Evolutionary conservation across 2,888 invertebrate species (phyloP), one percentile per base, ranked within the genome.

Genomic region (Himalopsyche tibetana): DNA sequence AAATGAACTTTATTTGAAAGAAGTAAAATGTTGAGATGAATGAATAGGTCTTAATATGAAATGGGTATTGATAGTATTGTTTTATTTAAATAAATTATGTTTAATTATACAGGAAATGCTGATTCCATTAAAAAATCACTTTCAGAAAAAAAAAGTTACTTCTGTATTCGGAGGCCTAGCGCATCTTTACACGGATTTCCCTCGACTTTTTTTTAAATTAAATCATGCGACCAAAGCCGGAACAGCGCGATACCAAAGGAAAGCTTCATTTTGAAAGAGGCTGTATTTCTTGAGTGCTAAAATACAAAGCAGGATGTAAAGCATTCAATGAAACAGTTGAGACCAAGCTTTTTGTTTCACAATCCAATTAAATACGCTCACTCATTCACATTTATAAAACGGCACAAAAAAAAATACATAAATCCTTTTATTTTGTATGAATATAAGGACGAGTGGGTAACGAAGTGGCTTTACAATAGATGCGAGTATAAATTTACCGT

Each of bases 261-360:
- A 63, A 63, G 19, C 19, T 5, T 19, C 28, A 15, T 19, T 63
- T 11, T 28, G 28, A 63, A 63, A 63, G 63, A 63, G 63, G 63
- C 63, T 63, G 63, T 63, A 63, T 63, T 63, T 63, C 63, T 63
- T 19, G 63, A 63, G 63, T 63, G 19, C 19, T 28, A 19, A 63
- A 63, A 63, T 63, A 63, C 63, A 63, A 63, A 63, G 19, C 63
- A 63, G 63, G 63, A 63, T 63, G 63, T 63, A 63, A 63, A 63
- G 19, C 63, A 63, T 63, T 63, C 63, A 63, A 63, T 63, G 63
- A 28, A 63, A 63, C 63, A 19, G 63, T 63, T 63, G 63, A 63
- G 63, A 19, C 63, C 63, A 63, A 63, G 63, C 19, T 28, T 63
- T 63, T 63, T 63, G 63, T 63, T 63, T 63, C n/a, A 28, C 63